Base-by-base conservation (phyloP, 2,797 vertebrate species). In the Xyrichtys novacula region DNA sequence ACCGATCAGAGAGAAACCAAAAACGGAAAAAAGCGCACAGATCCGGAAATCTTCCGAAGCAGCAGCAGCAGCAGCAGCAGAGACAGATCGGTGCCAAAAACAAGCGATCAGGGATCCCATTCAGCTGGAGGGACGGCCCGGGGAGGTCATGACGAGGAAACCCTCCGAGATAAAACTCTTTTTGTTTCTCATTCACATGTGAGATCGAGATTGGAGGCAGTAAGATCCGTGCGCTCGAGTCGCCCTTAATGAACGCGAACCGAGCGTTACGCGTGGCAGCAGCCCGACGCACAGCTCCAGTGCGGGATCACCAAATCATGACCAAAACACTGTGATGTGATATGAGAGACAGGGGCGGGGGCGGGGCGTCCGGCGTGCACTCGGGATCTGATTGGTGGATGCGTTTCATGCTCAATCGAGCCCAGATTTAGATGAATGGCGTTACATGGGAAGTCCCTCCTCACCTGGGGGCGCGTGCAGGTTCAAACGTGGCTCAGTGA, bases 71-170 rank as follows among this genome's bases (percentile, higher is more conserved):
- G 63, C 28, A 16, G 58, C 12, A 15, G 60, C 17, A 23, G 65
- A 75, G 56, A 65, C 64, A 47, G 53, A n/a, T 63, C 58, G 72
- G 72, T 71, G 80, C 84, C 83, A 49, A 63, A 34, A 56, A 17
- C 61, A 17, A 77, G 72, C 50, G 54, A 53, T 10, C 75, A 83
- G 60, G 61, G 72, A 83, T 88, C 84, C 89, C 91, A 84, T 90
- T 90, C 89, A 92, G 62, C 48, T 61, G 71, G 69, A 86, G 79
- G 81, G 80, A 66, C 79, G 85, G 87, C 63, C 83, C 75, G 78
- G 78, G 63, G 86, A 88, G 88, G 80, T 91, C 89, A 93, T 71
- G 81, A 85, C 87, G 77, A 73, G 79, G 82, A 60, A 60, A 46
- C 64, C 74, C 78, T 82, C 81, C 76, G 65, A 53, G 43, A 73